Evolutionary conservation across 2,888 invertebrate species (phyloP), one percentile per base, ranked within the genome.

Genomic region (Arenicola marina): DNA sequence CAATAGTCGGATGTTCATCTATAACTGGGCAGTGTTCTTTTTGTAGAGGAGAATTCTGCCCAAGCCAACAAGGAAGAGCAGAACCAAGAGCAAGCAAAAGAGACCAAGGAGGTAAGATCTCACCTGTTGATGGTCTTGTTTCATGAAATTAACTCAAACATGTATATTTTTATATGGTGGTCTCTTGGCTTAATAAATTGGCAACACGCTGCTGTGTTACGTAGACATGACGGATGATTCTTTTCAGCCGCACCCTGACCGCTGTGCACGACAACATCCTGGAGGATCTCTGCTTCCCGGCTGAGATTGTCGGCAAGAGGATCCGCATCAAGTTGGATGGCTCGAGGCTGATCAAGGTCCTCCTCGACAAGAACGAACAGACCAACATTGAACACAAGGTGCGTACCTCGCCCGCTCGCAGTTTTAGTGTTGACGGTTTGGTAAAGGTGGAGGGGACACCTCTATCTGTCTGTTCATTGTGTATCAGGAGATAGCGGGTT

Each of bases 341-440:
- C 70, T 92, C 94, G 53, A 92, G 96, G 80, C 87, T 99, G 70
- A 93, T 94, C 83, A 99, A 99, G 87, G 95, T 98, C 75, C 97
- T 97, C 85, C 73, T 84, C 44, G 88, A 99, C 81, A 98, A 97
- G 87, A 93, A 91, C 85, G 96, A 98, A 85, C 97, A 97, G 86
- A 98, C 97, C 68, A 97, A 95, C 76, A 95, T 99, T 86, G 99
- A 98, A 88, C 98, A 98, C 85, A 99, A 99, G 90, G 95, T 96
- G 85, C 80, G 53, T n/a, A n/a, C n/a, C n/a, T n/a, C n/a, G n/a
- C n/a, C n/a, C n/a, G n/a, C n/a, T n/a, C n/a, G n/a, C n/a, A n/a
- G n/a, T n/a, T n/a, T n/a, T n/a, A n/a, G n/a, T n/a, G n/a, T n/a
- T n/a, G n/a, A n/a, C n/a, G n/a, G n/a, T n/a, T n/a, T n/a, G n/a